phyloP scores from a whole-genome alignment of 2,888 invertebrate species.

The Aphidius colemani region DNA sequence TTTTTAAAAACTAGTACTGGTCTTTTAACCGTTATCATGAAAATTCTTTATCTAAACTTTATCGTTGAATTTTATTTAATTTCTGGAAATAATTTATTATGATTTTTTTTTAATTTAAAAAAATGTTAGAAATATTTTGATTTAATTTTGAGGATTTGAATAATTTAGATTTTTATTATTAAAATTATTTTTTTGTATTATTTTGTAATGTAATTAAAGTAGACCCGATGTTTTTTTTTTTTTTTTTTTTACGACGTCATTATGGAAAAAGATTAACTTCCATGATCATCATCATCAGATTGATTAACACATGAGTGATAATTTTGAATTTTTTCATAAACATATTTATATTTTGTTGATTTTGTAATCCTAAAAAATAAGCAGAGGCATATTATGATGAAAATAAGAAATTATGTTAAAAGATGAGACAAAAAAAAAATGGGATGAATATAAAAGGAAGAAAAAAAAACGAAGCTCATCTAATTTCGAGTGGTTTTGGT shows the following conservation, averaged over 20 bases:
- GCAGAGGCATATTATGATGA: background rate
- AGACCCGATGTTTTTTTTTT: background rate
- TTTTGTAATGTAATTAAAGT: too few relatives aligned
- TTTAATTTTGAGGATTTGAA: too few relatives aligned
- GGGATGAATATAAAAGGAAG: background rate
- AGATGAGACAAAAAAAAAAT: conserved; percentile 6
- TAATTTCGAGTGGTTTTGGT: conserved; percentile 32
- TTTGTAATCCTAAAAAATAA: too few relatives aligned
- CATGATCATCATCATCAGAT: background rate
- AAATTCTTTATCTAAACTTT: background rate
- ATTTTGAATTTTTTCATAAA: too few relatives aligned
- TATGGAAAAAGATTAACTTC: background rate
- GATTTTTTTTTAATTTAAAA: background rate
- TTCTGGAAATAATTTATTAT: too few relatives aligned
- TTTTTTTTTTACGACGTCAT: background rate
- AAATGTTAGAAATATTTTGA: too few relatives aligned
- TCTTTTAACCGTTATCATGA: conserved; percentile 21
- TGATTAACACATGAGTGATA: conserved; percentile 22
- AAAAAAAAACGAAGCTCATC: conserved; percentile 27
- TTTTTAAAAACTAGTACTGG: conserved; percentile 17
- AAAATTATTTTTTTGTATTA: too few relatives aligned
- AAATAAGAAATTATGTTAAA: conserved; percentile 13
- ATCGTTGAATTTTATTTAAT: background rate
- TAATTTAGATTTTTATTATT: too few relatives aligned
- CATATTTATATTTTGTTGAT: too few relatives aligned